These are phyloP conservation scores for Mechanitis mazaeus DNA, from an alignment of 2,888 invertebrate genomes.

Conservation along the genomic window DNA sequence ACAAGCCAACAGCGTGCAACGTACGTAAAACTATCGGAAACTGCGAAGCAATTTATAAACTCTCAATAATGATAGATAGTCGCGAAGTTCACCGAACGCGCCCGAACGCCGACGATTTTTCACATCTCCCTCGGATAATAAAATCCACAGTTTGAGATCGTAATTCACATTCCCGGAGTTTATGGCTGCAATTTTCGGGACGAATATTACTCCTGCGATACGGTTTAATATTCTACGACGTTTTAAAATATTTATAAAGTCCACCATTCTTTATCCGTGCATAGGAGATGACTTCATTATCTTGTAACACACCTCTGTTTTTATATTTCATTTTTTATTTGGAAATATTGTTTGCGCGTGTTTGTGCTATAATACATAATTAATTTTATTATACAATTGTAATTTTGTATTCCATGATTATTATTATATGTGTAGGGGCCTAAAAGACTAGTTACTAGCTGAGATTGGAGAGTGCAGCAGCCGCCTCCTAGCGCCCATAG, in stretches of 20 bases:
- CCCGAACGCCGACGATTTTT: slow-evolving; percentile 49
- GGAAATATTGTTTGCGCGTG: not conserved
- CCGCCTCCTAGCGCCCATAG: too few relatives aligned
- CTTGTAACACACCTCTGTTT: slow-evolving; percentile 6
- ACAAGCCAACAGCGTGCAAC: slow-evolving; percentile 35
- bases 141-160: slow-evolving; percentile 66
- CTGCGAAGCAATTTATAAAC: slow-evolving; percentile 70
- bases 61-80: slow-evolving; percentile 69
- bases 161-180: slow-evolving; percentile 64
- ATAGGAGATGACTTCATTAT: slow-evolving; percentile 26
- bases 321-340: slow-evolving; percentile 17
- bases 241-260: slow-evolving; percentile 72
- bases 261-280: slow-evolving; percentile 41
- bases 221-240: slow-evolving; percentile 67
- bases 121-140: slow-evolving; percentile 59
- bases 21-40: slow-evolving; percentile 43
- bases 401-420: too few relatives aligned
- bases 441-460: too few relatives aligned
- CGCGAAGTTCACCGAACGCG: slow-evolving; percentile 38
- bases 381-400: too few relatives aligned
- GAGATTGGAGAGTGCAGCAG: too few relatives aligned
- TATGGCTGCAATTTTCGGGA: slow-evolving; percentile 66
- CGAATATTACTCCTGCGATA: slow-evolving; percentile 61
- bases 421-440: too few relatives aligned
- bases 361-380: not conserved